A percentile compares a stretch with the other conserved stretches of the same genome.
phyloP scores from a whole-genome alignment of 2,888 invertebrate species.

The Heliconius hortense region DNA sequence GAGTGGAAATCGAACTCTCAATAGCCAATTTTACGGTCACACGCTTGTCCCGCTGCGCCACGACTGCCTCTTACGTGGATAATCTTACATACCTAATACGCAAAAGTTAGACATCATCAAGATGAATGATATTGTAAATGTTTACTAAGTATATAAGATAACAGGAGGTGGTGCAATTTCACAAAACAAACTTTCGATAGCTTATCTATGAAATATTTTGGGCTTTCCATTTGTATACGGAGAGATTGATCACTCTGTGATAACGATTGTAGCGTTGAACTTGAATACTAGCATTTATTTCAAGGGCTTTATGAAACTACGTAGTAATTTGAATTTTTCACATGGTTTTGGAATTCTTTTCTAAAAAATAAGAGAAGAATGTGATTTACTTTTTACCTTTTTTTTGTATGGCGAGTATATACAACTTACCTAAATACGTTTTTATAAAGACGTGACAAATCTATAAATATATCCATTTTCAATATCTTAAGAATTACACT shows the following conservation, averaged over 20 bases:
- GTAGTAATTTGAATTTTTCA: no score
- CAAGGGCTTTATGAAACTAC: background rate
- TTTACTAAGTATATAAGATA: slow-evolving; percentile 25
- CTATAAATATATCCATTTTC: no score
- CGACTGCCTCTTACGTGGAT: background rate
- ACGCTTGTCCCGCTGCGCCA: no score
- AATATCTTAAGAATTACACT: no score
- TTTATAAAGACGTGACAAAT: no score
- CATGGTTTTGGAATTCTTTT: no score
- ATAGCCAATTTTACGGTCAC: no score
- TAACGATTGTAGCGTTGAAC: slow-evolving; percentile 3
- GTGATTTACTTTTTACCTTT: no score
- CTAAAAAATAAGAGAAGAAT: no score
- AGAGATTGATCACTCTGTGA: slow-evolving; percentile 4
- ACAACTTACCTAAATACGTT: no score
- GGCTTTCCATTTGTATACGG: background rate
- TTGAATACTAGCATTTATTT: background rate
- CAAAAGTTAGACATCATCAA: slow-evolving; percentile 6
- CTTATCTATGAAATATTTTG: slow-evolving; percentile 7
- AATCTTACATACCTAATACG: background rate
- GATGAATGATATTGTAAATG: slow-evolving; percentile 27
- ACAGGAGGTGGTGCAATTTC: slow-evolving; percentile 14
- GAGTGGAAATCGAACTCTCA: no score
- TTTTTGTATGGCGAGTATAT: no score
- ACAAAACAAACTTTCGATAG: slow-evolving; percentile 7